These are phyloP conservation scores for Rhabdomys pumilio DNA, from an alignment of 2,797 vertebrate species.

Conservation along the genomic window DNA sequence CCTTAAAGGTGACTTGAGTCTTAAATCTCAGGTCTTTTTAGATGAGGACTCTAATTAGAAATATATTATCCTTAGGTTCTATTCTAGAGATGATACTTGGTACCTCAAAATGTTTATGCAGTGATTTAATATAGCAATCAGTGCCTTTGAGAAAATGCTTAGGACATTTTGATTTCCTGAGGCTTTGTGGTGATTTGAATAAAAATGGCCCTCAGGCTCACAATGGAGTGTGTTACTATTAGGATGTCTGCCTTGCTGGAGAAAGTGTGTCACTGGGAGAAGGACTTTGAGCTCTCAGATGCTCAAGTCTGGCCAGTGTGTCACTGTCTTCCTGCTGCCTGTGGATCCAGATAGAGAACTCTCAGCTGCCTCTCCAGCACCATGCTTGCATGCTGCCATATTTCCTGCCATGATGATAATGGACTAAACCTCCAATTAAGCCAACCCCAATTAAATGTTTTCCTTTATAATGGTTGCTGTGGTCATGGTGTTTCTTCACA, in stretches of 20 bases:
- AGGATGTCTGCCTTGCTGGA: background rate
- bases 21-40: background rate
- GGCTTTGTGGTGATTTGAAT: background rate
- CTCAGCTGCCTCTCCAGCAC: background rate
- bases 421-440: background rate
- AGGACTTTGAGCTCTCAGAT: background rate
- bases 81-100: background rate
- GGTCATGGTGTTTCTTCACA: background rate
- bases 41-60: background rate
- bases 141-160: slow-evolving; percentile 36
- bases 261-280: background rate
- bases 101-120: background rate
- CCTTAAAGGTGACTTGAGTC: background rate
- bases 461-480: background rate
- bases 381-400: background rate
- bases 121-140: background rate
- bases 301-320: background rate
- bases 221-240: background rate
- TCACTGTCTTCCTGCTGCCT: background rate
- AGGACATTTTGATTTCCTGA: slow-evolving; percentile 54
- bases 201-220: background rate
- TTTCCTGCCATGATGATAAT: background rate
- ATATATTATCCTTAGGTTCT: background rate
- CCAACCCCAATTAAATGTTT: background rate
- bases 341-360: background rate